phyloP scores from a whole-genome alignment of 1,140 invertebrate genomes.

The Dreissena polymorpha region DNA sequence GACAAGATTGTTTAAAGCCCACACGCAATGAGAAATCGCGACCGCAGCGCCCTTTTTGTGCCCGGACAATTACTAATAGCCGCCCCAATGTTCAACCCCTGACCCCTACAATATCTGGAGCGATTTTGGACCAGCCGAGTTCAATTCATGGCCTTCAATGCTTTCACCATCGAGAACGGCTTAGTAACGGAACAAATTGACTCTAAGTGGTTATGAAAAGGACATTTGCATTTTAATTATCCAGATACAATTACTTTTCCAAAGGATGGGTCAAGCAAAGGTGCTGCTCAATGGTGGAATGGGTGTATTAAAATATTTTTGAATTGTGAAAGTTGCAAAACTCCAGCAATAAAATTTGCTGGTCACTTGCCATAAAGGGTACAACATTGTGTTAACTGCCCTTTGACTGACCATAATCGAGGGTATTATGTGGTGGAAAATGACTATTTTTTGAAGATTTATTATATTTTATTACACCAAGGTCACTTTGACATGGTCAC shows the following conservation, averaged over 20 bases:
- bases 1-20: conserved; percentile 34
- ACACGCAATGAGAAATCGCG: conserved; percentile 42
- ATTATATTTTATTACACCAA: conserved; percentile 51
- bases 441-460: conserved; percentile 40
- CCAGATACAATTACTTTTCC: conserved; percentile 41
- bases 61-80: conserved; percentile 47
- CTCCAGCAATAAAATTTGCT: background rate
- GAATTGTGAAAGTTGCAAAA: conserved; percentile 19
- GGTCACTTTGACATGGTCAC: background rate
- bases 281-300: conserved; percentile 4
- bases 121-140: conserved; percentile 28
- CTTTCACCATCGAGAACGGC: background rate
- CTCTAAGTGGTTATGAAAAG: conserved; percentile 57
- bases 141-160: conserved; percentile 8
- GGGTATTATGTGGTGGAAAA: background rate
- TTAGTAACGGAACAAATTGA: conserved; percentile 56
- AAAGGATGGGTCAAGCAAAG: conserved; percentile 39
- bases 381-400: conserved; percentile 6
- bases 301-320: conserved; percentile 34
- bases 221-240: conserved; percentile 59
- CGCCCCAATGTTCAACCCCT: conserved; percentile 46
- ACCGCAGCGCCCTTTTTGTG: conserved; percentile 18
- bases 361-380: conserved; percentile 13
- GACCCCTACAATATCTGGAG: conserved; percentile 28
- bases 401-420: background rate